A percentile compares a stretch with the other conserved stretches of the same genome.
Conservation (phyloP, 1,140 invertebrate species). For the Cepaea nemoralis region DNA sequence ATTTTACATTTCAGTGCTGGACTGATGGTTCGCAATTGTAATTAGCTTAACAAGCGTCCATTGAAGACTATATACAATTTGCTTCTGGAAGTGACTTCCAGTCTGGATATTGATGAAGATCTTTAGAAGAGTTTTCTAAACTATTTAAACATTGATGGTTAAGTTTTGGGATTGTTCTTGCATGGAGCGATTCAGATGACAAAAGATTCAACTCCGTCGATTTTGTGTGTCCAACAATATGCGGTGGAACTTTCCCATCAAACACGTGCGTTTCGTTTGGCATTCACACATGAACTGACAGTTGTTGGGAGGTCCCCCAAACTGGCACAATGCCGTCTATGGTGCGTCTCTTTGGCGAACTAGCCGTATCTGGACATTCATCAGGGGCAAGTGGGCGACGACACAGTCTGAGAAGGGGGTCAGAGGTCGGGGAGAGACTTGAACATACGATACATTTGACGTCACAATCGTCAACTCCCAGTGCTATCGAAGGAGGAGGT, state of each 20-base stretch:
- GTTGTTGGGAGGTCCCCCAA: neutral
- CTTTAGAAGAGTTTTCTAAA: too few relatives aligned
- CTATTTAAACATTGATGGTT: too few relatives aligned
- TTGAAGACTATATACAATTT: too few relatives aligned
- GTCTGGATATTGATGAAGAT: too few relatives aligned
- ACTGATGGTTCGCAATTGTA: too few relatives aligned
- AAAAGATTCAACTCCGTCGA: neutral
- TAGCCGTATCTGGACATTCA: conserved; percentile 36
- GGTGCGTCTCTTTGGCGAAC: conserved; percentile 37
- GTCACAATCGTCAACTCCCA: conserved; percentile 30
- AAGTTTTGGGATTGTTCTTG: neutral
- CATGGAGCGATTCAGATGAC: neutral
- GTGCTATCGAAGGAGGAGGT: conserved; percentile 11
- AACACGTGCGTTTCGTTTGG: neutral
- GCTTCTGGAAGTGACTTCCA: too few relatives aligned
- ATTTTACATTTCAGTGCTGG: too few relatives aligned
- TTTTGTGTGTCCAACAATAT: neutral
- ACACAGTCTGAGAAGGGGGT: conserved; percentile 47
- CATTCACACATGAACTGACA: neutral
- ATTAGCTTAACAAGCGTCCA: too few relatives aligned
- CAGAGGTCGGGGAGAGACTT: conserved; percentile 53
- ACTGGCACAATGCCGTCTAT: conserved; percentile 19
- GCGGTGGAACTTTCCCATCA: neutral
- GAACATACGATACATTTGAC: conserved; percentile 39
- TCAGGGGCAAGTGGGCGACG: conserved; percentile 16